Base-by-base conservation (phyloP, 2,888 invertebrate species). In the Rhagonycha lutea region DNA sequence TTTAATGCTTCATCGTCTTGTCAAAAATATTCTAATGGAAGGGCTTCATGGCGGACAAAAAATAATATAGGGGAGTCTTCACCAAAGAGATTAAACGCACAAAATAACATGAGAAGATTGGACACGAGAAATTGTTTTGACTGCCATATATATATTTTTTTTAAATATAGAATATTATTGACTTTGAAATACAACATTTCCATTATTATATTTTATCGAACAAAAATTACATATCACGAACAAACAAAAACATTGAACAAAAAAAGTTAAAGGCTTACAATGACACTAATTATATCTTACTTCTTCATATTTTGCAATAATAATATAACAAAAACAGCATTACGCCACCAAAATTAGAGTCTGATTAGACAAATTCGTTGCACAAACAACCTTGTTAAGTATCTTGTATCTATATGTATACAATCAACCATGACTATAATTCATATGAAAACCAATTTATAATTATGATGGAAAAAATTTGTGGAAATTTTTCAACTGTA, bases 1-100 rank as follows among this genome's bases (percentile, higher is more conserved):
- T 78, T 70, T 72, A 75, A 73, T 73, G 72, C 67, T 65, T 65
- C 65, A 68, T 77, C 73, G 69, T 68, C 72, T 69, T 72, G 77
- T 80, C 79, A 80, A 75, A 47, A 47, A 80, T 80, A 79, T 78
- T 69, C 14, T 14, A 61, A 68, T 14, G 67, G 23, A 69, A 72
- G 75, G 75, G 75, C 72, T 75, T 75, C 75, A 9, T 75, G 69
- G 23, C 69, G 67, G 26, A 24, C 60, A 73, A 75, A 75, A 75
- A 75, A 70, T 61, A 60, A 47, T 47, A n/a, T n/a, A 47, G 3
- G 47, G 47, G 47, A 7, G n/a, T 2, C 47, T 47, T 7, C 7
- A 0, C 7, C 7, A 2, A 47, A 47, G 47, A 47, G n/a, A 47
- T 47, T n/a, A n/a, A 47, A 12, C n/a, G n/a, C 11, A 47, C 32